These are phyloP conservation scores for Cottus gobio DNA, from an alignment of 2,113 vertebrate genomes.

Conservation along the genomic window DNA sequence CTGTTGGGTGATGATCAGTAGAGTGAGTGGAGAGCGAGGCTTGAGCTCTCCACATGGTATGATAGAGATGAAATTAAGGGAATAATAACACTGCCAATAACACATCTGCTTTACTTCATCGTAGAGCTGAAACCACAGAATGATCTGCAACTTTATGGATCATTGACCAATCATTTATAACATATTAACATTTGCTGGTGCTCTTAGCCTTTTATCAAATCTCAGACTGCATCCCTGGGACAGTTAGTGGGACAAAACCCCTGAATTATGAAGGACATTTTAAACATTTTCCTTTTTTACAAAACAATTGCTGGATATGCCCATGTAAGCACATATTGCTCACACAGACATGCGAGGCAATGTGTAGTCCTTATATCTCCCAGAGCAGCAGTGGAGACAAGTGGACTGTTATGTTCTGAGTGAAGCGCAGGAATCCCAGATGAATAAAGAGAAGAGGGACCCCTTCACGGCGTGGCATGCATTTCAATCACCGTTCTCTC, in stretches of 20 bases:
- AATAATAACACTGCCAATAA: not conserved
- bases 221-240: not conserved
- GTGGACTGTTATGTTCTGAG: constrained; percentile 58
- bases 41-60: not conserved
- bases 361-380: constrained; percentile 23
- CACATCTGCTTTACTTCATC: not conserved
- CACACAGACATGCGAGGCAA: constrained; percentile 5
- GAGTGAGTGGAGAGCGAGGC: not conserved
- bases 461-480: constrained; percentile 31
- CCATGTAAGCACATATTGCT: constrained; percentile 20
- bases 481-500: constrained; percentile 49
- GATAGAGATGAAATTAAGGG: not conserved
- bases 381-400: constrained; percentile 48
- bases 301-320: not conserved
- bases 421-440: constrained; percentile 40
- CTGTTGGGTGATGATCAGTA: constrained; percentile 6
- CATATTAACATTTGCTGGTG: not conserved
- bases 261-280: not conserved
- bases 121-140: not conserved
- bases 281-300: too few relatives aligned
- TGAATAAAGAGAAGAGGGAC: constrained; percentile 22
- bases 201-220: not conserved
- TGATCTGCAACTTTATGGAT: not conserved
- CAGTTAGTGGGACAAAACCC: not conserved
- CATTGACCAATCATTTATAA: not conserved